Evolutionary conservation across 2,797 vertebrate genomes (phyloP).

Genomic region (Chelonia mydas): DNA sequence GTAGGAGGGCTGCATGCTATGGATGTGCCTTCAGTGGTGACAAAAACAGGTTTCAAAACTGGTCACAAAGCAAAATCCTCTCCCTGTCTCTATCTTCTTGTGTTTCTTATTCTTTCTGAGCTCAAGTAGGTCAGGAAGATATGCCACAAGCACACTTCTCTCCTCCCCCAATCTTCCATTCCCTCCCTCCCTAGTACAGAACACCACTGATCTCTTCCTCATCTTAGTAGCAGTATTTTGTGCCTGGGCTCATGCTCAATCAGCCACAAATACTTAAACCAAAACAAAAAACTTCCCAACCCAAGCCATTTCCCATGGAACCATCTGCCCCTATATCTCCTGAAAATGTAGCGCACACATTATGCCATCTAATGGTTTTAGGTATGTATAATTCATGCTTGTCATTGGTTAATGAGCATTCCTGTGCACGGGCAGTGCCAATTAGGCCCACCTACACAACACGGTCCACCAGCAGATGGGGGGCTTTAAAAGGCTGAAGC

Average conservation of each 20-base stretch:
- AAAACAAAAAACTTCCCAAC: background rate
- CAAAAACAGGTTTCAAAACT: background rate
- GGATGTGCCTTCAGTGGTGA: background rate
- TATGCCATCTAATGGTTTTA: background rate
- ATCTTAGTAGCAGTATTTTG: background rate
- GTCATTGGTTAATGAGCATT: background rate
- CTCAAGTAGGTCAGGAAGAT: background rate
- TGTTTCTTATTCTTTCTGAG: background rate
- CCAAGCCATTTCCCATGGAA: background rate
- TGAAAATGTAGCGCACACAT: background rate
- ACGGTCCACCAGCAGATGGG: background rate
- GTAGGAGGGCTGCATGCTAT: background rate
- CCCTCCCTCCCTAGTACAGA: background rate
- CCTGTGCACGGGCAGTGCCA: background rate
- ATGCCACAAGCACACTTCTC: background rate
- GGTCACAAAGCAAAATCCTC: background rate
- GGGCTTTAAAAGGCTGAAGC: background rate
- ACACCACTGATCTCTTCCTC: background rate
- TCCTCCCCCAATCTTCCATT: background rate
- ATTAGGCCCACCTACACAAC: background rate
- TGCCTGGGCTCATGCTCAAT: rapidly evolving
- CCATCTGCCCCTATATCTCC: background rate
- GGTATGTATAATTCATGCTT: background rate
- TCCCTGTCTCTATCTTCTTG: background rate
- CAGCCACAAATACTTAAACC: background rate